Base-by-base conservation (phyloP, 1,140 invertebrate species). In the Dryas iulia region DNA sequence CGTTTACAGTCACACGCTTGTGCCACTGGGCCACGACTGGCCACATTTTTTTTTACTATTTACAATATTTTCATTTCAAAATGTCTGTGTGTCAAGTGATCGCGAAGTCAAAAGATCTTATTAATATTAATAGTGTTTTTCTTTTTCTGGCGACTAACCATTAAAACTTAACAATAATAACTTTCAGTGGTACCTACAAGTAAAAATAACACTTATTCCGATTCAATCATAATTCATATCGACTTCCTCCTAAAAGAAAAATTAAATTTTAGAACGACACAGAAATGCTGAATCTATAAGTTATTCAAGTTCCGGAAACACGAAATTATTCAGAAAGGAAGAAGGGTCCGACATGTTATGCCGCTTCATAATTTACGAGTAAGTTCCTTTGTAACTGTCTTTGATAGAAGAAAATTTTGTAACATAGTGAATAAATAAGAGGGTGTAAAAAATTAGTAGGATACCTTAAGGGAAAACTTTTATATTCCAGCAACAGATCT, bases 291-390 rank as follows among this genome's bases (percentile, higher is more conserved):
- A 56, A 70, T 63, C 60, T 73, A 82, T 87, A 84, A 87, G 71
- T 84, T 84, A 87, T 90, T 87, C 84, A 87, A 74, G 74, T 61
- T 66, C 68, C 77, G 83, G 82, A 86, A 80, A 86, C 76, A 76
- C 79, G 80, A 79, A 86, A 86, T 90, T 86, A 86, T 84, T 85
- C 81, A 81, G 77, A 74, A 82, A 82, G 84, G 76, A 87, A 83
- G 77, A 73, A 83, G 86, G 87, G 82, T 74, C 73, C 69, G 72
- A 70, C 65, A 66, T 79, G 76, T 76, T 66, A 71, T 64, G 69
- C 56, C 77, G 60, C 66, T 87, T 71, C 72, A 84, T 84, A 81
- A 85, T 87, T 83, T 80, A 87, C 76, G 71, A 76, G 69, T 64
- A 72, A 74, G 39, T 65, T 78, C 69, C 62, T 75, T 79, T 78